phyloP scores from a whole-genome alignment of 37 sponge, comb jelly and placozoan species.

The Spongilla lacustris region DNA sequence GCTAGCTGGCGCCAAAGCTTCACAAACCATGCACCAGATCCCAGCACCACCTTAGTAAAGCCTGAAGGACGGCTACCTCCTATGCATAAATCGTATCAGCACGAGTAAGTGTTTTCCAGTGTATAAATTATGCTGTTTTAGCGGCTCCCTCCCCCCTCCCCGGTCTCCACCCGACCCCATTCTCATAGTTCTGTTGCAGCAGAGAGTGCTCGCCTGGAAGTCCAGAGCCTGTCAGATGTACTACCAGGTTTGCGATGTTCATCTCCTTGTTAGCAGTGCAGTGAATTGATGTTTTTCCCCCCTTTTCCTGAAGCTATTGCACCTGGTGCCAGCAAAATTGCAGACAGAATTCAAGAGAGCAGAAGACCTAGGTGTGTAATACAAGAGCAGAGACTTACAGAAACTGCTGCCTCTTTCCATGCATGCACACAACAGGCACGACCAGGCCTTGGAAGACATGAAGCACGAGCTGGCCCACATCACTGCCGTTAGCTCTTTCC shows the following conservation, averaged over 20 bases:
- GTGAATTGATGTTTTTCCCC: background rate
- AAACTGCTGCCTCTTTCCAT: background rate
- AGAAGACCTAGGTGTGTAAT: conserved; percentile 41
- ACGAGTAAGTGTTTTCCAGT: background rate
- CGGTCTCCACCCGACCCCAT: background rate
- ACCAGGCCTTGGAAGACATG: conserved; percentile 36
- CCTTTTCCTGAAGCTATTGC: background rate
- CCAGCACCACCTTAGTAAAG: background rate
- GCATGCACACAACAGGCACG: conserved; percentile 29
- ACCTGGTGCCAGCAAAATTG: conserved; percentile 18
- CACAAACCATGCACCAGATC: background rate
- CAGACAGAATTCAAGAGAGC: conserved; percentile 9
- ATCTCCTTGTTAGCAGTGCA: background rate
- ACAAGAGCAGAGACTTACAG: background rate
- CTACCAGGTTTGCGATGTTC: background rate
- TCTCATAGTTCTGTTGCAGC: background rate
- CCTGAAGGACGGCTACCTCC: background rate
- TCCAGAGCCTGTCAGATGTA: conserved; percentile 41
- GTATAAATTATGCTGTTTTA: background rate
- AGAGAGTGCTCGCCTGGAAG: conserved; percentile 15
- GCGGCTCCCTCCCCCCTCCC: background rate
- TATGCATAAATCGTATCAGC: background rate
- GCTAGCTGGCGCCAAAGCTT: background rate
- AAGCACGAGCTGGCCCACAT: conserved; percentile 51
- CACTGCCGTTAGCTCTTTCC: conserved; percentile 33